phyloP scores from a whole-genome alignment of 1,140 invertebrate genomes.

The Grapholita molesta region DNA sequence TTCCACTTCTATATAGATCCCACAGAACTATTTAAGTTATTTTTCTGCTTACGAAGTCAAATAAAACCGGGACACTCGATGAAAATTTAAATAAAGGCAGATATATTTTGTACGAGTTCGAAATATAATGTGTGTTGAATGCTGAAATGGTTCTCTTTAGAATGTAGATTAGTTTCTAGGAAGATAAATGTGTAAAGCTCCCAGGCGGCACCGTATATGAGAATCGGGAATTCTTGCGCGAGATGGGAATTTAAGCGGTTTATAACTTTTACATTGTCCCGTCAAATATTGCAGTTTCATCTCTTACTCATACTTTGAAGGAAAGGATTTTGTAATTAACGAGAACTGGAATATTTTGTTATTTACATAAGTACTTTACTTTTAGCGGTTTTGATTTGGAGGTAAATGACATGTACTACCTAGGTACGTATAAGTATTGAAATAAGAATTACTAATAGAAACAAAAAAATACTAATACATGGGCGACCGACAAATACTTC shows the following conservation, averaged over 20 bases:
- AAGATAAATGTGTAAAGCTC: conserved; percentile 16
- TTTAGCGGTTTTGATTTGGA: no score
- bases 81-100: conserved; percentile 4
- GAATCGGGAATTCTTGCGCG: conserved; percentile 15
- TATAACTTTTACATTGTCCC: conserved; percentile 15
- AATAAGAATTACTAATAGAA: no score
- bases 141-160: conserved; percentile 16
- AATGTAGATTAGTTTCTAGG: conserved; percentile 17
- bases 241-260: conserved; percentile 14
- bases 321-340: background rate
- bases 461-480: no score
- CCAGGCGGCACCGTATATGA: conserved; percentile 12
- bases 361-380: no score
- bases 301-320: background rate
- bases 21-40: no score
- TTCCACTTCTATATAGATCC: no score
- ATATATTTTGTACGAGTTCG: conserved; percentile 3
- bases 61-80: no score
- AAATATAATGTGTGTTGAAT: conserved; percentile 16
- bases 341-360: background rate
- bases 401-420: no score
- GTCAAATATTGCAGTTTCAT: conserved; percentile 6
- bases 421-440: no score
- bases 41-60: no score
- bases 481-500: no score